Evolutionary conservation across 2,113 vertebrate species (phyloP).

Genomic region (Urocolius indicus): DNA sequence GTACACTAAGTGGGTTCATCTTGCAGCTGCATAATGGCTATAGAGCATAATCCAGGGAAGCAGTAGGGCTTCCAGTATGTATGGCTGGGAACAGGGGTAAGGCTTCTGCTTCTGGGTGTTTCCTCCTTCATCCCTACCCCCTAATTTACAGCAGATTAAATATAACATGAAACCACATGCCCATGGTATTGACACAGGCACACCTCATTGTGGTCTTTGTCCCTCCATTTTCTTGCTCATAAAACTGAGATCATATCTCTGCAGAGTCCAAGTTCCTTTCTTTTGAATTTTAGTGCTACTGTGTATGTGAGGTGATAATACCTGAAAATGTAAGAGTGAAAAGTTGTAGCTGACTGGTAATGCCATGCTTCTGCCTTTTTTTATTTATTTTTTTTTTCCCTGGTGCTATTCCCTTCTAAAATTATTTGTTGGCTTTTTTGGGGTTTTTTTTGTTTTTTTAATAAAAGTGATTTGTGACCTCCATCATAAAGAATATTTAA

Average conservation of each 20-base stretch:
- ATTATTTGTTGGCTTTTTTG: too few relatives aligned
- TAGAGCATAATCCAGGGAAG: neutral
- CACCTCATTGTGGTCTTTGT: neutral
- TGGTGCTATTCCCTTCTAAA: neutral
- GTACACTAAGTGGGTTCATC: neutral
- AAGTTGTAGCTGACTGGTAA: neutral
- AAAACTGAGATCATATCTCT: neutral
- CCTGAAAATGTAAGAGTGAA: neutral
- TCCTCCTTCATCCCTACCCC: neutral
- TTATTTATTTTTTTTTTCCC: neutral
- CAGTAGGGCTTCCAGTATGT: neutral
- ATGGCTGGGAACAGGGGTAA: neutral
- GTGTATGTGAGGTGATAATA: accelerated
- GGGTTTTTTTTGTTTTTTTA: too few relatives aligned
- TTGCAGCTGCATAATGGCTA: neutral
- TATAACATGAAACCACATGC: neutral
- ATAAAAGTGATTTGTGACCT: neutral
- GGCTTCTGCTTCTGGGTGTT: neutral
- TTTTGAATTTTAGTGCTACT: neutral
- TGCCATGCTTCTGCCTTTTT: neutral
- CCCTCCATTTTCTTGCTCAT: neutral
- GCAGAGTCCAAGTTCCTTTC: neutral
- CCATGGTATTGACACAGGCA: neutral
- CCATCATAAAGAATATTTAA: neutral
- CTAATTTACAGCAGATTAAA: neutral